Evolutionary conservation across 2,888 invertebrate genomes (phyloP).

Genomic region (Drosophila borborema): DNA sequence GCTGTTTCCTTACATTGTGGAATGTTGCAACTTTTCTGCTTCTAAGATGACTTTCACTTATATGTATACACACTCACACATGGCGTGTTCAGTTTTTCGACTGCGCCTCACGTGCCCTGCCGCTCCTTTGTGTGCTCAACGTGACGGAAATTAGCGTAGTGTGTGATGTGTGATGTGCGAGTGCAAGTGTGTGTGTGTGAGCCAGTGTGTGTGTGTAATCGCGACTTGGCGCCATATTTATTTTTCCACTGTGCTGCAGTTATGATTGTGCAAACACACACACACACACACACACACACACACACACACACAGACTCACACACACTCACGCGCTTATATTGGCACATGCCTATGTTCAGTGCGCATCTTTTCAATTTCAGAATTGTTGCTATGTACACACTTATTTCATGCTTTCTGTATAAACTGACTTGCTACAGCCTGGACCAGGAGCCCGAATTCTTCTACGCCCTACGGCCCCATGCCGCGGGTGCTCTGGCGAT

Average conservation of each 20-base stretch:
- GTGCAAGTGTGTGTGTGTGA: constrained; percentile 20
- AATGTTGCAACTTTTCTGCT: constrained; percentile 49
- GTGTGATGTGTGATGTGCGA: constrained; percentile 36
- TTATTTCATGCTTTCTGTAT: constrained; percentile 51
- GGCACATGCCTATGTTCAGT: constrained; percentile 56
- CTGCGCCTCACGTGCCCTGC: constrained; percentile 65
- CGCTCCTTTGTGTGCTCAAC: constrained; percentile 78
- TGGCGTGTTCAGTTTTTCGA: constrained; percentile 28
- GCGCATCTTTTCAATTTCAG: constrained; percentile 73
- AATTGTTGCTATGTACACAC: constrained; percentile 58
- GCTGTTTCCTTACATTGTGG: constrained; percentile 36
- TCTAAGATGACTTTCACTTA: constrained; percentile 43
- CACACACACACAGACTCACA: constrained; percentile 11
- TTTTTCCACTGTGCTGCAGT: constrained; percentile 76
- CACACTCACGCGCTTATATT: constrained; percentile 23
- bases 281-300: constrained; percentile 1
- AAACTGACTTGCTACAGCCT: constrained; percentile 45
- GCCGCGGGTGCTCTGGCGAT: constrained; percentile 22
- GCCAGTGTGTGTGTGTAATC: constrained; percentile 31
- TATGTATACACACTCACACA: neutral
- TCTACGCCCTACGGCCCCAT: neutral
- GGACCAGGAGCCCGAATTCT: neutral
- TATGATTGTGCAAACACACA: constrained; percentile 68
- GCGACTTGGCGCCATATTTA: constrained; percentile 67
- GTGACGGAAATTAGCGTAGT: constrained; percentile 79